Percentiles rank a stretch among this genome's conserved stretches.
These are phyloP conservation scores for Yponomeuta sedellus DNA, from an alignment of 2,888 invertebrate genomes.

Conservation along the genomic window DNA sequence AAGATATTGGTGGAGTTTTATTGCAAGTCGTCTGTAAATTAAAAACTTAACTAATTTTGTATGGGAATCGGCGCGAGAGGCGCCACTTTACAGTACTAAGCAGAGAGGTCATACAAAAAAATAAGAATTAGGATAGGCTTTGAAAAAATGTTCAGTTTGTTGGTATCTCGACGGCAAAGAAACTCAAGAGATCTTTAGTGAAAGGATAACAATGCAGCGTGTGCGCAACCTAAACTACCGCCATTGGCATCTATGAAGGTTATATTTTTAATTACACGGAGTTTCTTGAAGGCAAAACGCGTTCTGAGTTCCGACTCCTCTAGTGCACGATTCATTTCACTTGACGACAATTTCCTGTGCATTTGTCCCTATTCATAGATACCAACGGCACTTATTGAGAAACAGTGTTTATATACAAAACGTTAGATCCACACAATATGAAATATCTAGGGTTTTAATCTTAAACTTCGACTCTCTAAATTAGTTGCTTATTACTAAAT, in stretches of 20 bases:
- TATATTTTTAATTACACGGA: no score
- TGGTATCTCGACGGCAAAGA: conserved; percentile 64
- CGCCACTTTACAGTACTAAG: background rate
- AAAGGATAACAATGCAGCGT: conserved; percentile 72
- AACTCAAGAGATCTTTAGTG: conserved; percentile 76
- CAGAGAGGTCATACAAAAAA: conserved; percentile 17
- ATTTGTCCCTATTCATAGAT: background rate
- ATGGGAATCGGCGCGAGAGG: no score
- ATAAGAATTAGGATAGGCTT: conserved; percentile 26
- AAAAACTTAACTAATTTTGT: no score
- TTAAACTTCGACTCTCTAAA: background rate
- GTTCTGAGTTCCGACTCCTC: no score
- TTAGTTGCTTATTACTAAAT: conserved; percentile 51
- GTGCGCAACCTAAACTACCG: conserved; percentile 39
- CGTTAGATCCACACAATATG: background rate
- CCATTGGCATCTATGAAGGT: conserved; percentile 20
- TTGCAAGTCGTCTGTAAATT: no score
- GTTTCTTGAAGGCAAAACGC: no score
- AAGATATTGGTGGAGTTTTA: no score
- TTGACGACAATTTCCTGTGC: no score
- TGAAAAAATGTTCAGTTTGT: conserved; percentile 52
- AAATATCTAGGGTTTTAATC: background rate
- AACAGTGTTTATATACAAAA: background rate
- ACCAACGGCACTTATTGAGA: background rate
- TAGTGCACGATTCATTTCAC: no score